A percentile compares a stretch with the other conserved stretches of the same genome.
These are phyloP conservation scores for Caenorhabditis tropicalis DNA, from an alignment of 1,140 invertebrate species.

Conservation along the genomic window DNA sequence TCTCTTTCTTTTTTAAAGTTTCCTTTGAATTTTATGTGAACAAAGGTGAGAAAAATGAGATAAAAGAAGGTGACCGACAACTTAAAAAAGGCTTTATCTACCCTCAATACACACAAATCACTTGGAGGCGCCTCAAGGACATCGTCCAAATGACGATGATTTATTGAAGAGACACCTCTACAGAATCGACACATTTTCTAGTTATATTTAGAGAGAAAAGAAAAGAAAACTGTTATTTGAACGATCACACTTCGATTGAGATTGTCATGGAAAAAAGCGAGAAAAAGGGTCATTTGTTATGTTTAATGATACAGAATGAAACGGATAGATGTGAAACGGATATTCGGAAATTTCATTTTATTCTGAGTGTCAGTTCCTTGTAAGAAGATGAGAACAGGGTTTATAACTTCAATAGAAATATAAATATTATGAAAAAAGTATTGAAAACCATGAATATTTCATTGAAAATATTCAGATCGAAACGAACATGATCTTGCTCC, in stretches of 20 bases:
- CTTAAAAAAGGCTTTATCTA: slow-evolving; percentile 18
- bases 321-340: not conserved
- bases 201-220: not conserved
- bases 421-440: slow-evolving; percentile 52
- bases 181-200: not conserved
- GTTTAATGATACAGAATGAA: slow-evolving; percentile 46
- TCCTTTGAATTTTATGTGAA: not conserved
- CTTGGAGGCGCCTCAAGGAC: slow-evolving; percentile 5
- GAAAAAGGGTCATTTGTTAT: slow-evolving; percentile 71
- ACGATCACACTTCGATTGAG: slow-evolving; percentile 30
- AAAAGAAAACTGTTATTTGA: slow-evolving; percentile 34
- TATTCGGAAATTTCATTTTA: no score
- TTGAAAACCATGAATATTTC: no score
- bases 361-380: no score
- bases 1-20: not conserved
- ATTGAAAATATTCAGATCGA: slow-evolving; percentile 83
- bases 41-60: slow-evolving; percentile 13
- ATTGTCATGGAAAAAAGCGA: not conserved
- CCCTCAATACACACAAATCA: slow-evolving; percentile 14
- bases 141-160: not conserved
- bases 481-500: slow-evolving; percentile 54
- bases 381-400: no score
- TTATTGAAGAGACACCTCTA: slow-evolving; percentile 22
- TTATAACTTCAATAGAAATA: no score
- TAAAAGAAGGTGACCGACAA: not conserved